phyloP scores from a whole-genome alignment of 2,113 vertebrate species.

The Uropsilus gracilis region DNA sequence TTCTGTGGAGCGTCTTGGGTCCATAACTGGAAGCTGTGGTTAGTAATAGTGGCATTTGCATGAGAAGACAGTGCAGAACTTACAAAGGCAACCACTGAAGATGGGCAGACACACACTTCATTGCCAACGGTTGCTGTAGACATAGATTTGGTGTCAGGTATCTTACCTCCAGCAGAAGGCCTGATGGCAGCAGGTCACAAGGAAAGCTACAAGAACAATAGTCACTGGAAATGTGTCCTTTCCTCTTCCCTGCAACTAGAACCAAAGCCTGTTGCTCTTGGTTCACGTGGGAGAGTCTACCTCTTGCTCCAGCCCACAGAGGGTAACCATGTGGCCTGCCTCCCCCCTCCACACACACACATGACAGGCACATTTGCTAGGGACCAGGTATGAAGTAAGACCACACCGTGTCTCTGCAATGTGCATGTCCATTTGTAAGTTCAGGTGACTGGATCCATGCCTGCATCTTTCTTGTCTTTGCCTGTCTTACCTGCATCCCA shows the following conservation, averaged over 20 bases:
- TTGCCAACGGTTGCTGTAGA: background rate
- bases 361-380: accelerated
- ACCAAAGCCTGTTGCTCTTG: background rate
- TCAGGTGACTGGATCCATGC: accelerated
- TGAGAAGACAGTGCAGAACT: background rate
- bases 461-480: accelerated
- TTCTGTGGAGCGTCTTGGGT: background rate
- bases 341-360: background rate
- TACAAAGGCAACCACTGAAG: background rate
- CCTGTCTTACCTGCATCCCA: background rate
- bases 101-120: background rate
- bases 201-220: accelerated
- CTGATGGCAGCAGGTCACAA: background rate
- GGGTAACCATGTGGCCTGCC: background rate
- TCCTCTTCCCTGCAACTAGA: background rate
- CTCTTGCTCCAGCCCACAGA: background rate
- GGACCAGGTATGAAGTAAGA: background rate
- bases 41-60: background rate
- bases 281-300: background rate
- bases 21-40: accelerated
- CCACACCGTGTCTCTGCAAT: accelerated
- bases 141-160: background rate
- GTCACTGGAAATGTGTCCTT: background rate
- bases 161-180: background rate
- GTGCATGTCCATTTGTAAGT: background rate